Evolutionary conservation across 2,888 invertebrate genomes (phyloP).

Genomic region (Catotricha subobsoleta): DNA sequence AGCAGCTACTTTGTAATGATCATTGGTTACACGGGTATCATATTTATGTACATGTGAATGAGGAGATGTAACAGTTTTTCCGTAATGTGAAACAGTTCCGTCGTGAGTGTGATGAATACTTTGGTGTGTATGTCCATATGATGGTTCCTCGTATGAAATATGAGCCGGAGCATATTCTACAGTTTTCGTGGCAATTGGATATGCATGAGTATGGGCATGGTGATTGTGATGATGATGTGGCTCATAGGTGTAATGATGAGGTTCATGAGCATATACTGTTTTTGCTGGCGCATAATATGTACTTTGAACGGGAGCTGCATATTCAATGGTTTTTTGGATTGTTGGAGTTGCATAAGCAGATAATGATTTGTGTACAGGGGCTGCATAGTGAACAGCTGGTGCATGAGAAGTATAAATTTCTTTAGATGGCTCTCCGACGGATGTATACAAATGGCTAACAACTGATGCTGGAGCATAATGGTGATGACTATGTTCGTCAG

Average conservation of each 20-base stretch:
- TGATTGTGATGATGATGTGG: neutral
- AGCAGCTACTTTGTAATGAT: constrained; percentile 5
- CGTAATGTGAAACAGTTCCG: constrained; percentile 10
- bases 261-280: constrained; percentile 18
- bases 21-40: constrained; percentile 7
- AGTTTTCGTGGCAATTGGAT: constrained; percentile 2
- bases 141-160: neutral
- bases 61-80: constrained; percentile 9
- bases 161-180: constrained; percentile 4
- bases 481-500: constrained; percentile 9
- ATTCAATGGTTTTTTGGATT: neutral
- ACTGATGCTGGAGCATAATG: neutral
- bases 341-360: neutral
- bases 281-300: constrained; percentile 9
- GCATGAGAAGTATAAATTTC: neutral
- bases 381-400: constrained; percentile 2
- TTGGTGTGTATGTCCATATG: constrained; percentile 7
- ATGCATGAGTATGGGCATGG: constrained; percentile 10
- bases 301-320: neutral
- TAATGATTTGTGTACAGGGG: neutral
- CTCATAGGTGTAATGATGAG: constrained; percentile 15
- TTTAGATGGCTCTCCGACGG: neutral
- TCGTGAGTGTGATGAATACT: constrained; percentile 6
- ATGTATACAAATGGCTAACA: neutral
- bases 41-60: constrained; percentile 10